These are phyloP conservation scores for Pandemis corylana DNA, from an alignment of 2,888 invertebrate genomes.

Conservation along the genomic window DNA sequence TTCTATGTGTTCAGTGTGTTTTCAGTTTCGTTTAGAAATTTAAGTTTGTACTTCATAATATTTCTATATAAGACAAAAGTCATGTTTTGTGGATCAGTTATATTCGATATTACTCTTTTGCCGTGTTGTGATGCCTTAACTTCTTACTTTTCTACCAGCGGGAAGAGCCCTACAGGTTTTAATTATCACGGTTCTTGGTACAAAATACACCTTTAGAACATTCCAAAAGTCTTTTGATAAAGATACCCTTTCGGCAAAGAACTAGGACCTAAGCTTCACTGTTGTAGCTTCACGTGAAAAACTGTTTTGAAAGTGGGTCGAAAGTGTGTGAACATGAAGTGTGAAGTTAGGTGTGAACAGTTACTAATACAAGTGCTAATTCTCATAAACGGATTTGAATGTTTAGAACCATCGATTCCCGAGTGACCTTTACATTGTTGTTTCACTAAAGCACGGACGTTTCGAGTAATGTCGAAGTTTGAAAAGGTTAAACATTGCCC, in stretches of 20 bases:
- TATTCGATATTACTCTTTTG: too few species aligned
- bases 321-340: constrained; percentile 38
- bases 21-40: too few species aligned
- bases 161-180: too few species aligned
- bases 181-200: too few species aligned
- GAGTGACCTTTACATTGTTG: constrained; percentile 5
- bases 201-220: too few species aligned
- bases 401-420: background rate
- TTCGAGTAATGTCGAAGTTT: background rate
- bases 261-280: constrained; percentile 27
- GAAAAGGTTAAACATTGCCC: background rate
- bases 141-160: too few species aligned
- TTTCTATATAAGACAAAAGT: too few species aligned
- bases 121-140: too few species aligned
- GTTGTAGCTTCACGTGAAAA: constrained; percentile 16
- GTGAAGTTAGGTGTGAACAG: constrained; percentile 36
- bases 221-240: too few species aligned
- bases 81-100: too few species aligned
- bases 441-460: constrained; percentile 3
- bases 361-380: constrained; percentile 37
- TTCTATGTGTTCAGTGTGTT: too few species aligned
- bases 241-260: constrained; percentile 18
- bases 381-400: constrained; percentile 21
- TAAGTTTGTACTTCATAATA: too few species aligned
- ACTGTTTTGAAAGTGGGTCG: constrained; percentile 31